Evolutionary conservation across 2,797 vertebrate species (phyloP).

Genomic region (Poliocrania exsul): DNA sequence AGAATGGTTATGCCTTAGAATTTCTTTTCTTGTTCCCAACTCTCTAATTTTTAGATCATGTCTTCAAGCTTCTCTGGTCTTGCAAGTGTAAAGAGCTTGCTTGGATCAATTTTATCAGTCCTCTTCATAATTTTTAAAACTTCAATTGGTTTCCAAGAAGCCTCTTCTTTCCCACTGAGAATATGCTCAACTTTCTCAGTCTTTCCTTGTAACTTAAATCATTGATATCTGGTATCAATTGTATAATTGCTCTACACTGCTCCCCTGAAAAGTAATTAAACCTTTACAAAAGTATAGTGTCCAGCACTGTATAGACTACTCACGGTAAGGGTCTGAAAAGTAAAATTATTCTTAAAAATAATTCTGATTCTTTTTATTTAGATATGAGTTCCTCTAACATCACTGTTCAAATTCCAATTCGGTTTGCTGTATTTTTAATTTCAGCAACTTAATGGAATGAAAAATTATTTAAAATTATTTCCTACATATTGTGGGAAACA

Average conservation of each 20-base stretch:
- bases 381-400: background rate
- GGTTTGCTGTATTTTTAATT: conserved; percentile 46
- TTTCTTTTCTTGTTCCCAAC: conserved; percentile 58
- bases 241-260: conserved; percentile 62
- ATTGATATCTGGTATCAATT: conserved; percentile 65
- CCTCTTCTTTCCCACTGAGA: conserved; percentile 72
- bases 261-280: conserved; percentile 73
- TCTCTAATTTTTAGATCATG: conserved; percentile 76
- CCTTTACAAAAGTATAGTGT: conserved; percentile 63
- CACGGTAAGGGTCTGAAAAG: conserved; percentile 41
- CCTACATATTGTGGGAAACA: too few relatives aligned
- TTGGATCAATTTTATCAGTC: conserved; percentile 75
- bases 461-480: conserved; percentile 9
- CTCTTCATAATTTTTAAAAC: conserved; percentile 70
- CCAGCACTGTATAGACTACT: conserved; percentile 57
- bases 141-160: conserved; percentile 64
- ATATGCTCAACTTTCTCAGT: conserved; percentile 64
- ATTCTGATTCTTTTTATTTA: conserved; percentile 34
- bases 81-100: conserved; percentile 65
- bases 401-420: conserved; percentile 9
- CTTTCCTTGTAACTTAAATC: conserved; percentile 67
- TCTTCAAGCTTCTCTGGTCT: conserved; percentile 71
- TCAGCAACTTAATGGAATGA: background rate
- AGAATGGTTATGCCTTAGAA: conserved; percentile 64
- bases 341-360: conserved; percentile 47